These are phyloP conservation scores for Lepilemur septentrionalis DNA, from an alignment of 2,797 vertebrate species.

Conservation along the genomic window DNA sequence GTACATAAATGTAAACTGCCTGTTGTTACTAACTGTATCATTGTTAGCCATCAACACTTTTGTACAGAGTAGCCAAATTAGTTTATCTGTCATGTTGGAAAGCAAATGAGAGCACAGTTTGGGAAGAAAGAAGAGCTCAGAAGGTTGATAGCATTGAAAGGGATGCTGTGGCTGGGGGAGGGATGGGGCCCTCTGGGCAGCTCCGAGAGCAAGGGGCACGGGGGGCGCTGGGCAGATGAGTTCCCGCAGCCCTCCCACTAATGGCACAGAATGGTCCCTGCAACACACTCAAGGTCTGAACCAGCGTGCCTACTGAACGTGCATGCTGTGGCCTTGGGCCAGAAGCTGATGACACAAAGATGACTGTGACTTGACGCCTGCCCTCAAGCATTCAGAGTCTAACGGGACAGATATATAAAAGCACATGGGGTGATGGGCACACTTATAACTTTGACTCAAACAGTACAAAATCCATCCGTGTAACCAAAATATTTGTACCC, in stretches of 20 bases:
- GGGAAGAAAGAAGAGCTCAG: neutral
- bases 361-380: neutral
- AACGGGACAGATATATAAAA: conserved; percentile 32
- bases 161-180: accelerated
- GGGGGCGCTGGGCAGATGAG: neutral
- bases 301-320: conserved; percentile 34
- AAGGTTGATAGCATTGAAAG: neutral
- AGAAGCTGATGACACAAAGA: conserved; percentile 49
- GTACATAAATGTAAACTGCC: neutral
- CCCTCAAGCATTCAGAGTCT: conserved; percentile 36
- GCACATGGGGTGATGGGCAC: neutral
- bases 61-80: neutral
- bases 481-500: no score
- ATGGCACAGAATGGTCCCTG: neutral
- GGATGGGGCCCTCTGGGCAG: accelerated
- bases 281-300: neutral
- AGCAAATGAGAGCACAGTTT: neutral
- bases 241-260: neutral
- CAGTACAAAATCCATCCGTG: no score
- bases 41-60: neutral
- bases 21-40: neutral
- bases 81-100: neutral
- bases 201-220: neutral
- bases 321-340: conserved; percentile 1
- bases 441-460: no score